Percentiles rank a stretch among this genome's conserved stretches.
Conservation (phyloP, 2,113 vertebrate genomes). For the Aleadryas rufinucha region DNA sequence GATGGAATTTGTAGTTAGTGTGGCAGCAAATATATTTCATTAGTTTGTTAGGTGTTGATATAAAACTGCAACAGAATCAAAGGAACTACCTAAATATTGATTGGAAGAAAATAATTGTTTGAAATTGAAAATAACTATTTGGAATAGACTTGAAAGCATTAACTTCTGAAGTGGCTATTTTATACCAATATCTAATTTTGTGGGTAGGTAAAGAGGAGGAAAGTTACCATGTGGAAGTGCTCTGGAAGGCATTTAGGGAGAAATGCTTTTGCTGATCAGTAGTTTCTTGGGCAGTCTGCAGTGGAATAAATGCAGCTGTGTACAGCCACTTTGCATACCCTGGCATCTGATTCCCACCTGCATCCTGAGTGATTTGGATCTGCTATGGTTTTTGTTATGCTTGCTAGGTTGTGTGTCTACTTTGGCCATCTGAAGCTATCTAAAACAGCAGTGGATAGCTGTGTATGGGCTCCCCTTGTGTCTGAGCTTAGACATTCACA, state of each 20-base stretch:
- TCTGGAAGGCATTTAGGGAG: background rate
- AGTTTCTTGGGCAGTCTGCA: background rate
- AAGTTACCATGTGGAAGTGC: background rate
- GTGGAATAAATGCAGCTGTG: background rate
- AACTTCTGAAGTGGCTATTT: background rate
- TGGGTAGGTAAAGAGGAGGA: background rate
- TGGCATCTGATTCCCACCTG: background rate
- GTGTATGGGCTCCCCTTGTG: background rate
- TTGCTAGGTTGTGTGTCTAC: background rate
- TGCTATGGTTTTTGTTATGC: background rate
- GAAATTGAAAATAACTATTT: background rate
- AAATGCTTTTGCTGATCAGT: background rate
- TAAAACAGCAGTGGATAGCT: background rate
- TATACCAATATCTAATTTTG: background rate
- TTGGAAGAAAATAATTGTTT: background rate
- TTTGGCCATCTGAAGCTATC: background rate
- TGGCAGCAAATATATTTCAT: background rate
- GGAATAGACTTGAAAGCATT: background rate
- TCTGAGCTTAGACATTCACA: background rate
- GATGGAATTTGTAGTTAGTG: background rate
- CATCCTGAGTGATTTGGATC: background rate
- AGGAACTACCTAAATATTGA: background rate
- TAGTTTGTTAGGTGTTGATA: background rate
- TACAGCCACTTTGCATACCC: background rate
- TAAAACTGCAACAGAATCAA: background rate